Evolutionary conservation across 2,797 vertebrate species (phyloP).

Genomic region (Loriculus beryllinus): DNA sequence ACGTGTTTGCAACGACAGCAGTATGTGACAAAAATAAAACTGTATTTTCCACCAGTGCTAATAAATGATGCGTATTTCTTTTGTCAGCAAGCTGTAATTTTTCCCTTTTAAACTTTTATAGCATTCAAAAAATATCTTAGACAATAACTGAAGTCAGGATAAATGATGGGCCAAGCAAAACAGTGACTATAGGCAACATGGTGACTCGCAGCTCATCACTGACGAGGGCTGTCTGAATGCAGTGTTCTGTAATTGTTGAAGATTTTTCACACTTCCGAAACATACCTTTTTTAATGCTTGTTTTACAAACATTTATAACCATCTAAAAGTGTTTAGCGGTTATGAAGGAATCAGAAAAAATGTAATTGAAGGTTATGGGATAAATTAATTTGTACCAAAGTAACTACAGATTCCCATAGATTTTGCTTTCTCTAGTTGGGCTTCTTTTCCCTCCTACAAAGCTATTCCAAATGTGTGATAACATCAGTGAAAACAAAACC

Average conservation of each 20-base stretch:
- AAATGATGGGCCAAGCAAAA: conserved; percentile 20
- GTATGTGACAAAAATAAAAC: conserved; percentile 10
- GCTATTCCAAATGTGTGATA: neutral
- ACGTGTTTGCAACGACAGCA: neutral
- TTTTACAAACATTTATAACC: conserved; percentile 11
- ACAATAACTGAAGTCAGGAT: conserved; percentile 13
- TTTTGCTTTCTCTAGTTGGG: neutral
- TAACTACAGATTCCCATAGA: neutral
- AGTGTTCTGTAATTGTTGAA: conserved; percentile 17
- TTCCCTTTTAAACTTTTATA: conserved; percentile 2
- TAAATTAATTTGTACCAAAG: conserved; percentile 23
- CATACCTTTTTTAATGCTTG: conserved; percentile 4
- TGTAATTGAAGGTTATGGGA: conserved; percentile 4
- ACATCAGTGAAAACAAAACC: neutral
- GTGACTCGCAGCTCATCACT: neutral
- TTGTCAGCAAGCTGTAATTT: neutral
- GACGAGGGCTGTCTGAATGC: neutral
- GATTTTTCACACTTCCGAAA: conserved; percentile 36
- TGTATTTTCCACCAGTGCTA: neutral
- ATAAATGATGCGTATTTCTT: neutral
- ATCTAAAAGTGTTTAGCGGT: neutral
- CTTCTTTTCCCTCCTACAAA: neutral
- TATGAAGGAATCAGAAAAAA: conserved; percentile 2
- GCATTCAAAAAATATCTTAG: neutral
- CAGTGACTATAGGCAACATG: neutral